Conservation (phyloP, 2,113 vertebrate genomes). For the Spea bombifrons region DNA sequence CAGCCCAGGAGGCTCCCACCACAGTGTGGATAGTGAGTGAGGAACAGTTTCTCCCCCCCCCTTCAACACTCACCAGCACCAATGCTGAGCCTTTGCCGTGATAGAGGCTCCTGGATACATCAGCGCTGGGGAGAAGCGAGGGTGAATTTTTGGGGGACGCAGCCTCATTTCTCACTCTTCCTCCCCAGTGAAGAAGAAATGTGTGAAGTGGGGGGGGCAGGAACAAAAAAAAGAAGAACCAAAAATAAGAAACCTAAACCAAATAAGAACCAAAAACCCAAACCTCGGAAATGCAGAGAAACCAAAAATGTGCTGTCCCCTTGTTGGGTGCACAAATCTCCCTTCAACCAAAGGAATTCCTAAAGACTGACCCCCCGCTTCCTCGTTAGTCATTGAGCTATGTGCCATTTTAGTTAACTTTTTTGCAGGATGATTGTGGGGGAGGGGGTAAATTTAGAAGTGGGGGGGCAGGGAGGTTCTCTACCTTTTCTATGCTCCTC, state of each 20-base stretch:
- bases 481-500: slow-evolving; percentile 59
- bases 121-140: slow-evolving; percentile 18
- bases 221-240: slow-evolving; percentile 38
- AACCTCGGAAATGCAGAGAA: slow-evolving; percentile 50
- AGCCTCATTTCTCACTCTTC: slow-evolving; percentile 57
- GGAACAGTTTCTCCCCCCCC: slow-evolving; percentile 67
- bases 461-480: slow-evolving; percentile 53
- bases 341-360: slow-evolving; percentile 34
- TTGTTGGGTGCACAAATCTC: slow-evolving; percentile 32
- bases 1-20: slow-evolving; percentile 59
- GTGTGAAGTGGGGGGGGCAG: slow-evolving; percentile 49
- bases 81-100: slow-evolving; percentile 57
- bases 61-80: slow-evolving; percentile 77
- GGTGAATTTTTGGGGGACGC: slow-evolving; percentile 6
- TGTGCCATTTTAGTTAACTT: slow-evolving; percentile 16
- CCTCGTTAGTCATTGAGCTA: slow-evolving; percentile 23
- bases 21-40: slow-evolving; percentile 57
- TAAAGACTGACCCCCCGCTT: slow-evolving; percentile 23
- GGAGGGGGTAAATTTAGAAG: slow-evolving; percentile 56
- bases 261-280: slow-evolving; percentile 46
- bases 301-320: slow-evolving; percentile 44
- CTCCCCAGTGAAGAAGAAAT: slow-evolving; percentile 61
- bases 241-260: slow-evolving; percentile 31
- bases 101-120: slow-evolving; percentile 28
- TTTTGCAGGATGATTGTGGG: slow-evolving; percentile 62